phyloP scores from a whole-genome alignment of 2,797 vertebrate species.

The Propithecus deckenii region DNA sequence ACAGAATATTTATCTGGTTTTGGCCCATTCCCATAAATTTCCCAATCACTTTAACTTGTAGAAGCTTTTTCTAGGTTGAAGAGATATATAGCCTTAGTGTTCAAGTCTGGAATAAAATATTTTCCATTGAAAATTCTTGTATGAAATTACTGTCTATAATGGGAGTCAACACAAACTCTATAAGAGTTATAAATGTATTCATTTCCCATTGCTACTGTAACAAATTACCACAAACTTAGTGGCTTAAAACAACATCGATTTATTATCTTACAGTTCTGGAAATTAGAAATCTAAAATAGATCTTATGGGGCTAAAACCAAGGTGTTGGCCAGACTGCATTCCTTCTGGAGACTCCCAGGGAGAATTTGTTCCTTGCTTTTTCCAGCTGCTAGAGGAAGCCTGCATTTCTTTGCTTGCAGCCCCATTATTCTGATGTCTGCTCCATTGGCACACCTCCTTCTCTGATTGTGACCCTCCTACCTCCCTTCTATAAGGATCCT shows the following conservation, averaged over 20 bases:
- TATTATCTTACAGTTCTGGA: background rate
- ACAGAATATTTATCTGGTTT: slow-evolving; percentile 8
- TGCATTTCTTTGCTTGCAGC: background rate
- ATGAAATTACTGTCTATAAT: background rate
- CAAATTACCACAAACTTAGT: background rate
- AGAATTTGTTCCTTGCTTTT: background rate
- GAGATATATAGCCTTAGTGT: background rate
- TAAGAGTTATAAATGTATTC: background rate
- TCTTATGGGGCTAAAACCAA: background rate
- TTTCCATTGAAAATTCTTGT: background rate
- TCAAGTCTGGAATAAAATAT: background rate
- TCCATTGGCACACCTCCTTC: background rate
- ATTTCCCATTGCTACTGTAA: background rate
- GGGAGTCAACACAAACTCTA: background rate
- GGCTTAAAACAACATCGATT: background rate
- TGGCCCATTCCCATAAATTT: background rate
- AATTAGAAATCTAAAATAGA: background rate
- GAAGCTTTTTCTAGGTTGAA: background rate
- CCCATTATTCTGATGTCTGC: background rate
- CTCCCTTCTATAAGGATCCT: background rate
- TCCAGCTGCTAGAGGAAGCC: background rate
- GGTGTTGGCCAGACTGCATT: background rate
- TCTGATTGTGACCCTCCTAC: background rate
- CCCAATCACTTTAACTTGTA: background rate
- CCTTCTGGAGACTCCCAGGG: background rate